Conservation (phyloP, 2,888 invertebrate species). For the Cephus nigrinus region DNA sequence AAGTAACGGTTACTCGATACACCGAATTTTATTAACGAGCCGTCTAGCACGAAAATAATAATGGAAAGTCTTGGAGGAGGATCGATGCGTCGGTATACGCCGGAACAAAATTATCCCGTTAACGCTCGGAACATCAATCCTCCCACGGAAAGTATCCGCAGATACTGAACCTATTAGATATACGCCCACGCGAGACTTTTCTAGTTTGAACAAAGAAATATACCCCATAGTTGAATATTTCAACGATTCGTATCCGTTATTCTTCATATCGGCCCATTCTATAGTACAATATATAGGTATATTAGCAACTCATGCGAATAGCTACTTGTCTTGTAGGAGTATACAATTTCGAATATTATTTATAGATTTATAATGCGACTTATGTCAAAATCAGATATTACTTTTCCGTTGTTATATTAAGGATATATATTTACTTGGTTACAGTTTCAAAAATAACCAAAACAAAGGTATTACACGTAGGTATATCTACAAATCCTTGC, state of each 20-base stretch:
- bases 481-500: neutral
- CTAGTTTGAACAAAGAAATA: neutral
- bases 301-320: neutral
- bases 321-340: neutral
- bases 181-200: neutral
- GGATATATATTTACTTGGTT: neutral
- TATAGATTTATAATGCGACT: neutral
- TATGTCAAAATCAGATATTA: neutral
- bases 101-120: neutral
- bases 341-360: neutral
- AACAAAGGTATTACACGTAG: neutral
- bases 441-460: neutral
- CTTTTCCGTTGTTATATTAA: neutral
- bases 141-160: neutral
- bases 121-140: neutral
- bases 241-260: neutral
- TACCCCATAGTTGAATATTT: neutral
- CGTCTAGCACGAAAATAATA: neutral
- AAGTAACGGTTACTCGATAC: neutral
- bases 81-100: neutral
- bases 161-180: neutral
- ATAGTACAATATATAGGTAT: neutral
- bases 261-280: neutral
- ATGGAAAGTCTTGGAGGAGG: neutral
- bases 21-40: neutral